Evolutionary conservation across 2,888 invertebrate genomes (phyloP).

Genomic region (Nebria salina): DNA sequence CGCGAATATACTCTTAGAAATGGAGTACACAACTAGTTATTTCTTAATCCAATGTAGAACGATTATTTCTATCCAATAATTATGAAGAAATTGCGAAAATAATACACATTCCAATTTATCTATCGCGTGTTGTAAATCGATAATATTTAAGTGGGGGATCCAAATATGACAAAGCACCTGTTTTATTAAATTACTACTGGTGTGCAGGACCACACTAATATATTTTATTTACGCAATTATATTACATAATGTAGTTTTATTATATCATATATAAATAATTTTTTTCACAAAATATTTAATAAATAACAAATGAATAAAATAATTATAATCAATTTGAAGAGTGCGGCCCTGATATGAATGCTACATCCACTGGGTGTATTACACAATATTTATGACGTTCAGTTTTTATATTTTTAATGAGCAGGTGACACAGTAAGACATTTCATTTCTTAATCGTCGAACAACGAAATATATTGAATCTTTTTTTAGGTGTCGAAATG

Average conservation of each 20-base stretch:
- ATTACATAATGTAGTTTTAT: too few species aligned
- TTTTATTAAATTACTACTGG: background rate
- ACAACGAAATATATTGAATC: constrained; percentile 44
- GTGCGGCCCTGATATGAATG: background rate
- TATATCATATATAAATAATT: too few species aligned
- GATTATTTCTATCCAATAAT: background rate
- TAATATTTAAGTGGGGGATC: background rate
- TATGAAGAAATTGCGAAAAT: background rate
- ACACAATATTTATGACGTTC: constrained; percentile 31
- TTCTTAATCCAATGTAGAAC: background rate
- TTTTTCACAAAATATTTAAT: too few species aligned
- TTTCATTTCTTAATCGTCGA: constrained; percentile 46
- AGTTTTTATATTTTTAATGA: constrained; percentile 45
- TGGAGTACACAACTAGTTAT: too few species aligned
- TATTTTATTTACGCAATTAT: too few species aligned
- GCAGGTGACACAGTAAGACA: constrained; percentile 41
- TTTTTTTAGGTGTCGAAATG: constrained; percentile 45
- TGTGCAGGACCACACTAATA: background rate
- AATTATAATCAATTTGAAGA: background rate
- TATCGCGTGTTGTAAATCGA: background rate
- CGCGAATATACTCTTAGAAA: too few species aligned
- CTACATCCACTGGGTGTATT: constrained; percentile 13
- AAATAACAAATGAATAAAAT: too few species aligned
- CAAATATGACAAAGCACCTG: background rate
- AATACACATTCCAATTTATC: background rate